Conservation (phyloP, 2,113 vertebrate species). For the Dipodomys spectabilis region DNA sequence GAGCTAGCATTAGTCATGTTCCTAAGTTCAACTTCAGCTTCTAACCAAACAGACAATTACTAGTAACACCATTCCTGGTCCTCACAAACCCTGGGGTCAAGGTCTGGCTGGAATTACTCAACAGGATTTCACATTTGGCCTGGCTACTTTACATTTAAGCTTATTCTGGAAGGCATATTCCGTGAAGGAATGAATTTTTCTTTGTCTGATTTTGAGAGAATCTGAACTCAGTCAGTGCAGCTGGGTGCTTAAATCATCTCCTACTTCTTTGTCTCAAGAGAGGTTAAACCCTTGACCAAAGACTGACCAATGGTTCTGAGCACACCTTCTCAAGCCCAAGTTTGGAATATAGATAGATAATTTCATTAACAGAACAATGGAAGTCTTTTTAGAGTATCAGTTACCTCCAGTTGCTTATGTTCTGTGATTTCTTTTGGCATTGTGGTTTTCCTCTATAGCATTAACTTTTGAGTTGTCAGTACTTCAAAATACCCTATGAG, state of each 20-base stretch:
- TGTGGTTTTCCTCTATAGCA: neutral
- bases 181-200: conserved; percentile 3
- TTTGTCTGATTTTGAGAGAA: conserved; percentile 24
- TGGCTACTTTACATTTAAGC: neutral
- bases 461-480: neutral
- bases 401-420: neutral
- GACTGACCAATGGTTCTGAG: neutral
- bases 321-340: neutral
- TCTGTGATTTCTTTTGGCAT: neutral
- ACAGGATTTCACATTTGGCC: conserved; percentile 13
- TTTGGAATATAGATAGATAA: neutral
- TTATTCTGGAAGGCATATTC: conserved; percentile 22
- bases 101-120: conserved; percentile 37
- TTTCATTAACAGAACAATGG: conserved; percentile 34
- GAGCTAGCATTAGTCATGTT: conserved; percentile 33
- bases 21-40: conserved; percentile 41
- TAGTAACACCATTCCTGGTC: neutral
- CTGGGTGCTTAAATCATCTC: neutral
- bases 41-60: conserved; percentile 38
- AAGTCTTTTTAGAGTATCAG: neutral
- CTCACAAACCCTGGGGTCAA: neutral
- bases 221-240: conserved; percentile 12
- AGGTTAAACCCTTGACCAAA: neutral
- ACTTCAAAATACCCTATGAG: neutral
- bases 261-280: neutral